Evolutionary conservation across 2,797 vertebrate genomes (phyloP).

Genomic region (Hozukius guyotensis): DNA sequence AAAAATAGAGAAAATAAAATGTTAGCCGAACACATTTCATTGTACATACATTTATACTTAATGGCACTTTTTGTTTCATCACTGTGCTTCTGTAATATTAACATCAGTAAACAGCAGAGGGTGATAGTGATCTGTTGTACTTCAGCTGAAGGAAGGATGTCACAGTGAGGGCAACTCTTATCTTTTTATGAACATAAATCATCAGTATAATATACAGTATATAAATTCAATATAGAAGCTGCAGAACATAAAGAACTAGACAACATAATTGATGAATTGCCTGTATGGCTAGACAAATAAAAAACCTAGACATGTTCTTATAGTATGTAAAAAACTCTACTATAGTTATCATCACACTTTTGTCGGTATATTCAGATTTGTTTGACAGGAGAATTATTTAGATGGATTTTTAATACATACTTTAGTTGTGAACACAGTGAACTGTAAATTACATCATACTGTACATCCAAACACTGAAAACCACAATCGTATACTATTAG

Average conservation of each 20-base stretch:
- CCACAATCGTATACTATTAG: not conserved
- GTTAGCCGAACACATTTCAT: not conserved
- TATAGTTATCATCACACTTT: not conserved
- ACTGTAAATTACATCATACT: not conserved
- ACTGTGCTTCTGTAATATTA: not conserved
- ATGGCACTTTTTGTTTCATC: conserved; percentile 35
- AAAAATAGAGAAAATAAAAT: not conserved
- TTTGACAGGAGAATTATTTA: not conserved
- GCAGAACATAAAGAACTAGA: not conserved
- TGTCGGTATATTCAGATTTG: not conserved
- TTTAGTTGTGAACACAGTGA: conserved; percentile 9
- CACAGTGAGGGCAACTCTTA: not conserved
- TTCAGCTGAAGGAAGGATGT: not conserved
- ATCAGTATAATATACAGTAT: not conserved
- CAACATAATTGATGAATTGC: not conserved
- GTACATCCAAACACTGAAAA: conserved; percentile 31
- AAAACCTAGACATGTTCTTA: not conserved
- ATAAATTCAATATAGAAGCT: not conserved
- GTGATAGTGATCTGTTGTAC: conserved; percentile 44
- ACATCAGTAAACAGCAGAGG: conserved; percentile 52
- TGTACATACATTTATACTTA: not conserved
- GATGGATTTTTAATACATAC: not conserved
- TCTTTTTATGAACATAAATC: not conserved
- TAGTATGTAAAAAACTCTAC: not conserved
- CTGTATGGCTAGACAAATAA: not conserved